phyloP scores from a whole-genome alignment of 2,888 invertebrate species.

The Dusona sp. region DNA sequence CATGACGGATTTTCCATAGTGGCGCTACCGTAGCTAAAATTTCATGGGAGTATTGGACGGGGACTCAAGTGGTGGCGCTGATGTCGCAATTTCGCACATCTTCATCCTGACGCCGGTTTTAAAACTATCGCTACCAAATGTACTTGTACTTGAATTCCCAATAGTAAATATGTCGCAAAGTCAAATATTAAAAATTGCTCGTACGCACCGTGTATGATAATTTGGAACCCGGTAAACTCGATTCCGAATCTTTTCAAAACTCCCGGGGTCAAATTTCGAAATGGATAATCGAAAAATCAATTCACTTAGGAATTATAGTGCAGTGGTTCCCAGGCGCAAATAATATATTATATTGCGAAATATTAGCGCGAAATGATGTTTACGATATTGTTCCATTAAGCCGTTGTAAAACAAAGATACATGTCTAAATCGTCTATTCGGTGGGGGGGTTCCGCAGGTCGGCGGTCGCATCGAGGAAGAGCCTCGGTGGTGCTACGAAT shows the following conservation, averaged over 20 bases:
- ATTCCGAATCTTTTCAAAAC: neutral
- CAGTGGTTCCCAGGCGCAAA: neutral
- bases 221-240: neutral
- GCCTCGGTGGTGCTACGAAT: conserved; percentile 61
- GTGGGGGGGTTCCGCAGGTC: conserved; percentile 75
- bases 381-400: neutral
- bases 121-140: neutral
- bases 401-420: neutral
- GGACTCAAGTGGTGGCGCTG: neutral
- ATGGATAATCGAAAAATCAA: neutral
- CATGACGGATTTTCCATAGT: neutral
- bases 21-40: neutral
- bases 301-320: neutral
- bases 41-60: neutral
- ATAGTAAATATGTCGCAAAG: neutral
- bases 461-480: conserved; percentile 79
- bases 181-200: neutral
- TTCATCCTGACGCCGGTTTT: neutral
- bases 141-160: neutral
- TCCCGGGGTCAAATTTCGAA: neutral
- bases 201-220: neutral
- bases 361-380: neutral
- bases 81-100: neutral
- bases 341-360: neutral
- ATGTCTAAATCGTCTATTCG: conserved; percentile 34